Conservation (phyloP, 1,140 invertebrate species). For the Venturia canescens region DNA sequence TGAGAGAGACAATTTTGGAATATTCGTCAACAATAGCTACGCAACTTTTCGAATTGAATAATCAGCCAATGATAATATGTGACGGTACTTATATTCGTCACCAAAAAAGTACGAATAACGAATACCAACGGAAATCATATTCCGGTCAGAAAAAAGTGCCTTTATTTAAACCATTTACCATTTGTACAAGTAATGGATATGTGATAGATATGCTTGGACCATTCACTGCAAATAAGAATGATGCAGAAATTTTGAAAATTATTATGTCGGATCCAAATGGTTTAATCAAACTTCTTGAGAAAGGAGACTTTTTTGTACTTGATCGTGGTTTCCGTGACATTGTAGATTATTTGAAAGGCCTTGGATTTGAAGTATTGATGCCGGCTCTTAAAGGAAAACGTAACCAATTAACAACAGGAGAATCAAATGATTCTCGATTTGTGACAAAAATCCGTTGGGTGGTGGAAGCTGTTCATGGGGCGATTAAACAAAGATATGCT, state of each 20-base stretch:
- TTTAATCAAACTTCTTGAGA: conserved; percentile 48
- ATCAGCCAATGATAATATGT: conserved; percentile 45
- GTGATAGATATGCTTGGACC: conserved; percentile 57
- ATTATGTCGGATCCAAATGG: conserved; percentile 49
- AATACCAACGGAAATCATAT: conserved; percentile 51
- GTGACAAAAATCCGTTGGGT: conserved; percentile 59
- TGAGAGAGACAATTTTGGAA: conserved; percentile 25
- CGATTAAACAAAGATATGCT: neutral
- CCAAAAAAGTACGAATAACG: conserved; percentile 49
- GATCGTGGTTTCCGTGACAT: conserved; percentile 64
- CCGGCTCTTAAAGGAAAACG: conserved; percentile 58
- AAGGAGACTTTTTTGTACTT: conserved; percentile 57
- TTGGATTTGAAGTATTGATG: conserved; percentile 57
- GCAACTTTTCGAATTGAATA: conserved; percentile 11
- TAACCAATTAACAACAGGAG: conserved; percentile 35
- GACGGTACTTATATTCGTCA: conserved; percentile 50
- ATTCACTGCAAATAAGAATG: conserved; percentile 47
- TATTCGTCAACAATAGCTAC: conserved; percentile 40
- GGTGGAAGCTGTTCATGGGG: conserved; percentile 64
- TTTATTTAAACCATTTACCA: conserved; percentile 61
- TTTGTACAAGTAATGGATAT: conserved; percentile 60
- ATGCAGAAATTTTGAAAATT: conserved; percentile 49
- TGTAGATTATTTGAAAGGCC: conserved; percentile 48
- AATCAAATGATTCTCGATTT: conserved; percentile 50
- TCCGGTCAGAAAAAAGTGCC: conserved; percentile 59